A percentile compares a stretch with the other conserved stretches of the same genome.
Conservation (phyloP, 2,797 vertebrate genomes). For the Sebastes elongatus region DNA sequence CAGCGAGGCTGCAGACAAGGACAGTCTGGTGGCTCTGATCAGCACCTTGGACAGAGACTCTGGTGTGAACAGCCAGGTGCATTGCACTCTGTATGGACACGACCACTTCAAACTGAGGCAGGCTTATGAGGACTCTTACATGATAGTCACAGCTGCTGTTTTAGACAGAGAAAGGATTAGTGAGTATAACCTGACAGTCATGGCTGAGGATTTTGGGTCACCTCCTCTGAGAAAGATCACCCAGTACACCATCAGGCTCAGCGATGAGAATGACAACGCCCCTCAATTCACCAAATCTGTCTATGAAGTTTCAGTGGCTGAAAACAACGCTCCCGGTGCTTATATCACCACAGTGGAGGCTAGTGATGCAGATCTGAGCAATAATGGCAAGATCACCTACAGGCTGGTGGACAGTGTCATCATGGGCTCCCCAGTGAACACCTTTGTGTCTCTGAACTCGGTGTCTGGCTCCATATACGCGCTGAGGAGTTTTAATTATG, state of each 20-base stretch:
- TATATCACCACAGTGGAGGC: conserved; percentile 90
- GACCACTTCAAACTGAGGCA: conserved; percentile 91
- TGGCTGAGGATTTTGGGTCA: conserved; percentile 91
- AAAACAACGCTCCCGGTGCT: conserved; percentile 92
- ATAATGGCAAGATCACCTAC: conserved; percentile 91
- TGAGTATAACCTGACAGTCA: conserved; percentile 93
- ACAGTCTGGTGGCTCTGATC: conserved; percentile 94
- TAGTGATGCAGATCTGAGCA: conserved; percentile 88
- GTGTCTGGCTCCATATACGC: conserved; percentile 93
- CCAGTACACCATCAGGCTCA: conserved; percentile 88
- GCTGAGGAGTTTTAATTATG: conserved; percentile 94
- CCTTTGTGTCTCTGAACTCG: conserved; percentile 92
- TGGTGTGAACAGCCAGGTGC: conserved; percentile 88
- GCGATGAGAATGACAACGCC: conserved; percentile 94
- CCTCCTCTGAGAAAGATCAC: conserved; percentile 88
- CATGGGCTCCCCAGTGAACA: conserved; percentile 88
- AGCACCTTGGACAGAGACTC: conserved; percentile 93
- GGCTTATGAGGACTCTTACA: conserved; percentile 93
- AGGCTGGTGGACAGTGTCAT: conserved; percentile 87
- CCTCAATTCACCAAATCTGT: conserved; percentile 86
- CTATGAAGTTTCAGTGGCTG: conserved; percentile 88
- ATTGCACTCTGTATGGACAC: conserved; percentile 90
- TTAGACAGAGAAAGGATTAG: conserved; percentile 89
- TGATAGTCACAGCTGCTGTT: conserved; percentile 87
- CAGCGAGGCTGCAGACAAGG: conserved; percentile 88